phyloP scores from a whole-genome alignment of 2,888 invertebrate genomes.

The Pristionchus arcanus region DNA sequence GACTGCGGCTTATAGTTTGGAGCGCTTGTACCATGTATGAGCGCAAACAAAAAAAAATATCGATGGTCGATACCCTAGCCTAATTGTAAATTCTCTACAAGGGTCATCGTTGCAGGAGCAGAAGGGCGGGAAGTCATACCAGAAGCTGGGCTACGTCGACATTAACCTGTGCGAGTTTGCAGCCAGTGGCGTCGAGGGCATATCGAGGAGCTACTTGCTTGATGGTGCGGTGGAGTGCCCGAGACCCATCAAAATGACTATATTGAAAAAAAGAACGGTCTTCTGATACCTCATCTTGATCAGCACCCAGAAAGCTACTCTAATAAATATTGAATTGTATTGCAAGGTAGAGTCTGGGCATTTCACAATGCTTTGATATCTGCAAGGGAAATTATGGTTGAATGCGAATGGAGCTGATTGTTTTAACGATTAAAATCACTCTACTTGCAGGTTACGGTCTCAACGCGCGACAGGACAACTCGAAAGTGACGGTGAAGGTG shows the following conservation, averaged over 20 bases:
- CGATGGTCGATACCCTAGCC: neutral
- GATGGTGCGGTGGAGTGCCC: conserved; percentile 85
- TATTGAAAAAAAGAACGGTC: too few relatives aligned
- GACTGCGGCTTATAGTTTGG: neutral
- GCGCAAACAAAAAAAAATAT: neutral
- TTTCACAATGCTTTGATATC: too few relatives aligned
- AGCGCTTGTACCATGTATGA: neutral
- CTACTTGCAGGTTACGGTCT: conserved; percentile 86
- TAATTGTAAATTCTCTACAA: neutral
- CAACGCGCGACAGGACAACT: conserved; percentile 93
- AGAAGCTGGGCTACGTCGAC: conserved; percentile 97
- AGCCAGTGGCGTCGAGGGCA: conserved; percentile 88
- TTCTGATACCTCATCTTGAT: too few relatives aligned
- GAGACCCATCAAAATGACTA: too few relatives aligned
- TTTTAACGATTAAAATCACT: neutral
- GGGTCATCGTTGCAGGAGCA: conserved; percentile 82
- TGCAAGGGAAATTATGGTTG: too few relatives aligned
- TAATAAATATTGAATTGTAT: too few relatives aligned
- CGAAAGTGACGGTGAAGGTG: conserved; percentile 92
- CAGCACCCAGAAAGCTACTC: too few relatives aligned
- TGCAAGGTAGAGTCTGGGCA: too few relatives aligned
- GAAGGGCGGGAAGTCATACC: conserved; percentile 89
- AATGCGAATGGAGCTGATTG: neutral
- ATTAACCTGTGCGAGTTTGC: conserved; percentile 97
- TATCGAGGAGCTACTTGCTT: conserved; percentile 90